Evolutionary conservation across 1,140 invertebrate species (phyloP).

Genomic region (Apis mellifera): DNA sequence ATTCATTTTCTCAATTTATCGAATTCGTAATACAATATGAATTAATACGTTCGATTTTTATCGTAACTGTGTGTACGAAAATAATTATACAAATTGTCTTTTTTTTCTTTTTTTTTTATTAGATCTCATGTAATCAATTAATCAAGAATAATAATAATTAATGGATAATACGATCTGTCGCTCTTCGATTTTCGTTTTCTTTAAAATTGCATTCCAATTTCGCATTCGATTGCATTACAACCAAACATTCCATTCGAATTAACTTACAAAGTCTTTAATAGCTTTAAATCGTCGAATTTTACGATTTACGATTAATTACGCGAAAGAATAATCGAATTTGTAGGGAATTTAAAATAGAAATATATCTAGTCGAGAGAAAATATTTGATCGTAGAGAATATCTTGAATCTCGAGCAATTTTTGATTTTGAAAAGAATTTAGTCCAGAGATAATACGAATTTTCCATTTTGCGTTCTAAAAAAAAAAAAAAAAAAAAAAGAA

Average conservation of each 20-base stretch:
- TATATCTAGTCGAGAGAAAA: not conserved
- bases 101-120: not conserved
- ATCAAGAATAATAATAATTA: not conserved
- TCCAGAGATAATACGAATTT: not conserved
- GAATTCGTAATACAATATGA: not conserved
- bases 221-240: not conserved
- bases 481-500: not conserved
- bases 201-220: not conserved
- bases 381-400: not conserved
- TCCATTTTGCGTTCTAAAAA: not conserved
- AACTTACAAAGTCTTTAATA: not conserved
- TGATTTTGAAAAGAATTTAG: too few species aligned
- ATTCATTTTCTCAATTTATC: not conserved
- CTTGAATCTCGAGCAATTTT: not conserved
- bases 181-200: not conserved
- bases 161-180: not conserved
- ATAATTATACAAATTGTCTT: not conserved
- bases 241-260: not conserved
- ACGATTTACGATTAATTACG: not conserved
- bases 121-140: not conserved
- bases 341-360: not conserved
- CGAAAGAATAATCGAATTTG: not conserved
- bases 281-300: not conserved
- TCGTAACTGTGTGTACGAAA: not conserved
- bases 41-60: not conserved